Evolutionary conservation across 2,113 vertebrate genomes (phyloP).

Genomic region (Cacatua alba): DNA sequence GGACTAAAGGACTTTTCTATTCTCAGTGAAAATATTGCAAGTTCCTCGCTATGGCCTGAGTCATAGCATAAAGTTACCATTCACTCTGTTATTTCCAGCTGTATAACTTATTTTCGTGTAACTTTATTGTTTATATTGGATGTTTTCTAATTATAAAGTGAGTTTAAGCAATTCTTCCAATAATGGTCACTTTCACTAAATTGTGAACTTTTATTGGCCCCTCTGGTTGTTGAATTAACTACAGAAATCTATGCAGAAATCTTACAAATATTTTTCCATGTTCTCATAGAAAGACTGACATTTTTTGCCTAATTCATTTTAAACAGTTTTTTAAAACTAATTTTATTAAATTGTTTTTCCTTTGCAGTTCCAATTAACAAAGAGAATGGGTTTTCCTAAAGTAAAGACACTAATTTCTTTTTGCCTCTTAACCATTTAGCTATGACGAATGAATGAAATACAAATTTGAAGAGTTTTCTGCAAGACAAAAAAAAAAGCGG

Average conservation of each 20-base stretch:
- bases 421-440: not conserved
- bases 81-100: not conserved
- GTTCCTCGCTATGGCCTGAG: not conserved
- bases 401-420: not conserved
- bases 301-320: not conserved
- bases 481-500: not conserved
- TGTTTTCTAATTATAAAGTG: not conserved
- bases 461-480: not conserved
- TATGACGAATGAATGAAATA: not conserved
- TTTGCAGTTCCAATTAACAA: not conserved
- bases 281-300: not conserved
- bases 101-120: not conserved
- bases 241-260: not conserved
- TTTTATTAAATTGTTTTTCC: not conserved
- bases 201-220: not conserved
- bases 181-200: not conserved
- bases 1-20: not conserved
- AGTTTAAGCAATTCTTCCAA: not conserved
- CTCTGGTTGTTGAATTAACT: not conserved
- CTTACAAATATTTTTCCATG: not conserved
- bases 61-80: not conserved
- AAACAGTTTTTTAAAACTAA: not conserved
- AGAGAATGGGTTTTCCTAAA: not conserved
- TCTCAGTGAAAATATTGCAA: not conserved
- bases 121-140: not conserved